These are phyloP conservation scores for Portevinia maculata DNA, from an alignment of 2,888 invertebrate species.

Conservation along the genomic window DNA sequence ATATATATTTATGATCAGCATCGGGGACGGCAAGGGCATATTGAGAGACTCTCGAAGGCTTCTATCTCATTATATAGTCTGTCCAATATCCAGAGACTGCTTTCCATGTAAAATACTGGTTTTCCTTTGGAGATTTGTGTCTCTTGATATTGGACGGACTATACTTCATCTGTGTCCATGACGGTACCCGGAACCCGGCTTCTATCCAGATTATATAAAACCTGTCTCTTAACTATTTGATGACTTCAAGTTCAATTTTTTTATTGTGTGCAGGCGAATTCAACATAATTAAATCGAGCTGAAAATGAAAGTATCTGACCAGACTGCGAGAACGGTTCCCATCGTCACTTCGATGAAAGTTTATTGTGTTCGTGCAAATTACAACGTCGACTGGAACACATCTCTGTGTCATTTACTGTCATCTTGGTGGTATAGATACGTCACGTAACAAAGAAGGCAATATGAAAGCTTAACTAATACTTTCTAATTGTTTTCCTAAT, in stretches of 20 bases:
- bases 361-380: not conserved
- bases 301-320: not conserved
- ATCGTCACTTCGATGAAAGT: not conserved
- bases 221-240: no score
- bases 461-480: slow-evolving; percentile 68
- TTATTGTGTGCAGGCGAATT: not conserved
- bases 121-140: no score
- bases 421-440: not conserved
- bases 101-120: no score
- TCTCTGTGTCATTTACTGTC: slow-evolving; percentile 22
- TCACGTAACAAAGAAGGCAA: slow-evolving; percentile 44
- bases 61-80: no score
- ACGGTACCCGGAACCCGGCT: not conserved
- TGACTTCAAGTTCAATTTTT: not conserved
- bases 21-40: no score
- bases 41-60: no score
- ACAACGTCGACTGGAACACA: not conserved
- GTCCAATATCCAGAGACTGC: no score
- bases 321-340: not conserved
- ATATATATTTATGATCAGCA: no score
- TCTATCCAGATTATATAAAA: not conserved
- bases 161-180: not conserved
- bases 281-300: not conserved
- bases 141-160: no score
- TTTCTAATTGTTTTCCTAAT: slow-evolving; percentile 68